Percentiles rank a stretch among this genome's conserved stretches.
These are phyloP conservation scores for Ypsolopha scabrella DNA, from an alignment of 2,888 invertebrate species.

Conservation along the genomic window DNA sequence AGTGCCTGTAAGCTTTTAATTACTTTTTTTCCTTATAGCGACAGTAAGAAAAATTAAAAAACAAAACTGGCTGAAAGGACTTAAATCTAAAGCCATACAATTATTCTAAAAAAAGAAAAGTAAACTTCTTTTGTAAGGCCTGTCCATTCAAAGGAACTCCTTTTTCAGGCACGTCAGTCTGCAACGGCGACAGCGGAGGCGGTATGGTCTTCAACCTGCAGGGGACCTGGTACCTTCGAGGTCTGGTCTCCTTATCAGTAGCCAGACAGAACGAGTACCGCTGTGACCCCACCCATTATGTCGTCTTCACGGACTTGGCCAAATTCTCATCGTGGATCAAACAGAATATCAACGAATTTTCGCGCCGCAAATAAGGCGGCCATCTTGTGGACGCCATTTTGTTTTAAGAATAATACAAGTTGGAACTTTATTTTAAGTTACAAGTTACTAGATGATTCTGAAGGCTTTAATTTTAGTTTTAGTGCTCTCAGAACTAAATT, in stretches of 20 bases:
- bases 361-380: not conserved
- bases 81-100: no score
- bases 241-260: constrained; percentile 70
- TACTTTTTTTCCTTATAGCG: no score
- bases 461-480: no score
- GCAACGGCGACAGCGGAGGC: constrained; percentile 67
- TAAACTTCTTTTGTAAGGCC: not conserved
- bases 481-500: no score
- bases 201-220: constrained; percentile 60
- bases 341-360: constrained; percentile 19
- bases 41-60: no score
- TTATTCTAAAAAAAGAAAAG: no score
- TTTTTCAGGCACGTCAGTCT: constrained; percentile 66
- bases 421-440: no score
- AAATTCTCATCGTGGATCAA: constrained; percentile 69
- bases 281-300: constrained; percentile 72
- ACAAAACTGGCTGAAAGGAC: no score
- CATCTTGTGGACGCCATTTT: no score
- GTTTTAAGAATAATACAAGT: no score
- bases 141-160: not conserved
- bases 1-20: no score
- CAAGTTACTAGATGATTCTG: no score
- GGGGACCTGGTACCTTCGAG: constrained; percentile 51
- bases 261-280: constrained; percentile 67
- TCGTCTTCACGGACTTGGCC: constrained; percentile 72